phyloP scores from a whole-genome alignment of 1,140 invertebrate genomes.

The Teleopsis dalmanni region DNA sequence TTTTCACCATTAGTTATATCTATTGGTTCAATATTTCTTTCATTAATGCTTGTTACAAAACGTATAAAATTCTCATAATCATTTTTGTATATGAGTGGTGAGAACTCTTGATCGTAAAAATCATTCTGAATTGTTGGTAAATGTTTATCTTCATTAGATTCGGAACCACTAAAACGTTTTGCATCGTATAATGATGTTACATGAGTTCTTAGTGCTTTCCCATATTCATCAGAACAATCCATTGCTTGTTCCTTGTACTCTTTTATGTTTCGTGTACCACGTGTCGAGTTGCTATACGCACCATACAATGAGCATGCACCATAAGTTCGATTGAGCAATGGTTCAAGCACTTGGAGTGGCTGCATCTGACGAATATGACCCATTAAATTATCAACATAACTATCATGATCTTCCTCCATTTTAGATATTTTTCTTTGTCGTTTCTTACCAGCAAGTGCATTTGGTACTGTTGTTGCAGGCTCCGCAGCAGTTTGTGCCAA shows the following conservation, averaged over 20 bases:
- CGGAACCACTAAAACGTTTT: slow-evolving; percentile 42
- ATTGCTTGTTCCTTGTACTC: slow-evolving; percentile 48
- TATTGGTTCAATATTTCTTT: slow-evolving; percentile 1
- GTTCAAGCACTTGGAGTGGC: slow-evolving; percentile 80
- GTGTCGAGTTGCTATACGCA: slow-evolving; percentile 55
- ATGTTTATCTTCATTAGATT: slow-evolving; percentile 7
- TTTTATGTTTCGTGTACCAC: slow-evolving; percentile 5
- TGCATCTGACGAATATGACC: slow-evolving; percentile 74
- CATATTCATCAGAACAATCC: slow-evolving; percentile 8
- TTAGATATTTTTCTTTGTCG: slow-evolving; percentile 73
- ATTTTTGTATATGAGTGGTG: slow-evolving; percentile 47
- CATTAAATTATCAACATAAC: slow-evolving; percentile 81
- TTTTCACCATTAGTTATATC: background rate
- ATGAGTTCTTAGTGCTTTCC: slow-evolving; percentile 7
- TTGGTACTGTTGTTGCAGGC: background rate
- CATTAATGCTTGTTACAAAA: slow-evolving; percentile 3
- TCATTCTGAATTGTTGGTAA: slow-evolving; percentile 70
- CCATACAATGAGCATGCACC: slow-evolving; percentile 66
- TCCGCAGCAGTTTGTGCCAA: slow-evolving; percentile 8
- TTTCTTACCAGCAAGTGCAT: slow-evolving; percentile 48
- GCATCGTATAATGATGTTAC: slow-evolving; percentile 10
- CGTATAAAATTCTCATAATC: slow-evolving; percentile 22
- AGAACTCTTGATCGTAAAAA: slow-evolving; percentile 91
- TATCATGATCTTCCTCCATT: slow-evolving; percentile 85
- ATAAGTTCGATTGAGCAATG: slow-evolving; percentile 73